A percentile compares a stretch with the other conserved stretches of the same genome.
Evolutionary conservation across 2,888 invertebrate species (phyloP).

Genomic region (Muschampia plurimacula): DNA sequence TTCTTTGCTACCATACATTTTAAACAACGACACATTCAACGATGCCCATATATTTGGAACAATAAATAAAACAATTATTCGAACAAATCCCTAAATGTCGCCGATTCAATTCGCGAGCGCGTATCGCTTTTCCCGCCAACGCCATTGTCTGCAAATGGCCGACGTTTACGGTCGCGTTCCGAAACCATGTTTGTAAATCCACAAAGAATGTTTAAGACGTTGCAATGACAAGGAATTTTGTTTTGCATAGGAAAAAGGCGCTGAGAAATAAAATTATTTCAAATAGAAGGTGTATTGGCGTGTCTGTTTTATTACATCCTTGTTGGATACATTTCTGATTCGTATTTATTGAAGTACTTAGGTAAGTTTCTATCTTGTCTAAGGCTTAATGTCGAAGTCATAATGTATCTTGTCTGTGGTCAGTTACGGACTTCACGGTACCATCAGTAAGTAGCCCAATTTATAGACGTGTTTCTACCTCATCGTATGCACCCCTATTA

Average conservation of each 20-base stretch:
- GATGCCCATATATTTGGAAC: slow-evolving; percentile 44
- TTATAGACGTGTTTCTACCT: background rate
- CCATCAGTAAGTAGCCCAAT: background rate
- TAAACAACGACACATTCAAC: slow-evolving; percentile 35
- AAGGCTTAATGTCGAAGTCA: background rate
- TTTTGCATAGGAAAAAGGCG: slow-evolving; percentile 57
- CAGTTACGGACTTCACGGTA: background rate
- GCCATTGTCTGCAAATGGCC: slow-evolving; percentile 80
- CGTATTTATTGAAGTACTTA: slow-evolving; percentile 13
- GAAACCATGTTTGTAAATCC: slow-evolving; percentile 60
- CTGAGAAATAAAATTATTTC: slow-evolving; percentile 49
- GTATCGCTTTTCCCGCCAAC: slow-evolving; percentile 68
- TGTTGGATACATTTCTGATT: slow-evolving; percentile 18
- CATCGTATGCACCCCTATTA: too few species aligned
- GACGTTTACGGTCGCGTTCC: slow-evolving; percentile 69
- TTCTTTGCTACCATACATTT: slow-evolving; percentile 27
- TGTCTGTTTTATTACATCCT: slow-evolving; percentile 37
- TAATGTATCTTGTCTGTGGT: background rate
- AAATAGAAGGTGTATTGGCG: slow-evolving; percentile 38
- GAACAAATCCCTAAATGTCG: slow-evolving; percentile 64
- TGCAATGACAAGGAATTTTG: slow-evolving; percentile 62
- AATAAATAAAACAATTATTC: slow-evolving; percentile 56
- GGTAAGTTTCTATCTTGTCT: background rate
- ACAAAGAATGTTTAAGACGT: slow-evolving; percentile 63
- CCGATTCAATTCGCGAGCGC: slow-evolving; percentile 55